A percentile compares a stretch with the other conserved stretches of the same genome.
These are phyloP conservation scores for Butorides virescens DNA, from an alignment of 2,113 vertebrate genomes.

Conservation along the genomic window DNA sequence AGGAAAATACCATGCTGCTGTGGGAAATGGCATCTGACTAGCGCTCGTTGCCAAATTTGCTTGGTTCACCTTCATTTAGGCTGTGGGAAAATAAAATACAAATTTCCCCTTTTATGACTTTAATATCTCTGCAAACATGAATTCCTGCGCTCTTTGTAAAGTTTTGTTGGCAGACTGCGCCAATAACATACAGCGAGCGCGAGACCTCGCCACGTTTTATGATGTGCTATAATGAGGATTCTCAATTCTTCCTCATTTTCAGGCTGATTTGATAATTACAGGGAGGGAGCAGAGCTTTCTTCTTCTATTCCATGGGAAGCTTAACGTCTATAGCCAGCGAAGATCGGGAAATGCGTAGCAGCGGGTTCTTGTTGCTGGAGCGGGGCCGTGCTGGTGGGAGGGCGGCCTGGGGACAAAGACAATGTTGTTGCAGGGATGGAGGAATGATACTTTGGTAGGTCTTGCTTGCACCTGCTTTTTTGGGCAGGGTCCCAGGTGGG, in stretches of 20 bases:
- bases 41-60: slow-evolving; percentile 73
- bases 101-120: slow-evolving; percentile 66
- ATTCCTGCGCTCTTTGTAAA: slow-evolving; percentile 51
- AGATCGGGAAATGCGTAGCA: neutral
- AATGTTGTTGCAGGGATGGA: neutral
- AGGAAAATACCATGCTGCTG: slow-evolving; percentile 78
- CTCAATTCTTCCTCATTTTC: slow-evolving; percentile 60
- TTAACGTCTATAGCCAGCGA: neutral
- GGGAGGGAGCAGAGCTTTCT: slow-evolving; percentile 39
- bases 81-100: slow-evolving; percentile 77
- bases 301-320: neutral
- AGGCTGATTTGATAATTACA: slow-evolving; percentile 65
- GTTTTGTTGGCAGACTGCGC: slow-evolving; percentile 26
- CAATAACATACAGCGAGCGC: neutral
- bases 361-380: accelerated
- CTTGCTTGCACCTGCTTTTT: neutral
- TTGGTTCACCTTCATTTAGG: slow-evolving; percentile 75
- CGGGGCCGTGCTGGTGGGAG: neutral
- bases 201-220: slow-evolving; percentile 43
- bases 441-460: neutral
- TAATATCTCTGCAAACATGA: slow-evolving; percentile 54
- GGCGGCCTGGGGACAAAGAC: neutral
- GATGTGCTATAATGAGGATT: slow-evolving; percentile 57
- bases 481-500: neutral
- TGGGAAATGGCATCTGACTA: slow-evolving; percentile 80